Evolutionary conservation across 1,140 invertebrate genomes (phyloP), one percentile per base, ranked within the genome.

Genomic region (Brachionus plicatilis): DNA sequence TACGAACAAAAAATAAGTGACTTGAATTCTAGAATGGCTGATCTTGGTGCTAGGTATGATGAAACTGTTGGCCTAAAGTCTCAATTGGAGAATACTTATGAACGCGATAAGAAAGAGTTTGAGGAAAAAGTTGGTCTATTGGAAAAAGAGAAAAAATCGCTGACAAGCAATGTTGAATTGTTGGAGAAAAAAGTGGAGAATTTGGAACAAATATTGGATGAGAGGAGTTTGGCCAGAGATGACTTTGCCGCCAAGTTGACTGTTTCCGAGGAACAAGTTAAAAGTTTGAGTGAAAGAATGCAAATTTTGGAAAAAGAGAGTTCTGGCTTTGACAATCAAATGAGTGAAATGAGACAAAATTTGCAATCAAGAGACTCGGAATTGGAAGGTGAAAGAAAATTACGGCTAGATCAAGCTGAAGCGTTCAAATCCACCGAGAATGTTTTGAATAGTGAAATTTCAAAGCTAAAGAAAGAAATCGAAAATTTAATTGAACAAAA

Each of bases 121-220:
- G 79, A 82, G 11, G 41, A 33, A 33, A 82, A 65, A 45, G n/a
- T 82, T 43, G 17, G 12, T 17, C 6, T 24, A 11, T 65, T 82
- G 12, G 65, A 60, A 47, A 41, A 60, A 47, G 79, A 82, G 53
- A 82, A 82, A 68, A 82, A 82, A 43, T 2, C 27, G 2, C 20
- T 82, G 17, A 29, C 3, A 14, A 29, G 3, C 17, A 24, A 82
- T 43, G 33, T 82, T 65, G 14, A 82, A 45, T 20, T 65, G 12
- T 45, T 68, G 65, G 53, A 82, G 24, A 82, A 82, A 65, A 60
- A 45, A 27, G 20, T 82, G 3, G 79, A 82, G 65, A 82, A 82
- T 68, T n/a, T 20, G n/a, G 50, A 82, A n/a, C 17, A 33, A 33
- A 82, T 82, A 65, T 65, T 82, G 33, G 65, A 82, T 12, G 79